A percentile compares a stretch with the other conserved stretches of the same genome.
Evolutionary conservation across 2,888 invertebrate genomes (phyloP).

Genomic region (Gastracanthus pulcherrimus): DNA sequence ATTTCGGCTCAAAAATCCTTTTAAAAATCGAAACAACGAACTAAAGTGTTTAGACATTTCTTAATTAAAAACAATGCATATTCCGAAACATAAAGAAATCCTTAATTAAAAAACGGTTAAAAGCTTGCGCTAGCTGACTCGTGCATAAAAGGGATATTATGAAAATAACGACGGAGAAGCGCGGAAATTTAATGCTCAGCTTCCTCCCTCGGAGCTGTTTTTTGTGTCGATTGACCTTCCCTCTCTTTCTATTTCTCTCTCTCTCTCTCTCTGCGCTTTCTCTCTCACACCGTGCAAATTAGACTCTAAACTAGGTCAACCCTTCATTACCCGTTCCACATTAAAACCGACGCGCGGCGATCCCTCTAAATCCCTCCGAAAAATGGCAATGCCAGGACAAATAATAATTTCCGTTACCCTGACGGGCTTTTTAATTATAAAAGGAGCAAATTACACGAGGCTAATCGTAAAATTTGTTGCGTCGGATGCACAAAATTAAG

Average conservation of each 20-base stretch:
- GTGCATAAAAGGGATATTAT: background rate
- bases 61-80: background rate
- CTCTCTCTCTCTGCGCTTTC: background rate
- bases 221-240: conserved; percentile 49
- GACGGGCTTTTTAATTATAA: conserved; percentile 15
- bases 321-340: conserved; percentile 56
- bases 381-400: background rate
- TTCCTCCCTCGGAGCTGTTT: background rate
- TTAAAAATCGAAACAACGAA: background rate
- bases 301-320: conserved; percentile 65
- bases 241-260: background rate
- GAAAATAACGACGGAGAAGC: background rate
- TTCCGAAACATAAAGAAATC: background rate
- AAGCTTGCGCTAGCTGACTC: background rate
- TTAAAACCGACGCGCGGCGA: conserved; percentile 32
- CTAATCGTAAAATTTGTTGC: background rate
- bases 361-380: background rate
- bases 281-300: conserved; percentile 62
- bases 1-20: too few species aligned
- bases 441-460: too few species aligned
- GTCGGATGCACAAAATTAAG: background rate
- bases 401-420: background rate
- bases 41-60: background rate
- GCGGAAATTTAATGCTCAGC: background rate
- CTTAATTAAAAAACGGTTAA: conserved; percentile 25